These are phyloP conservation scores for Drosophila gaucha DNA, from an alignment of 2,888 invertebrate species.

Conservation along the genomic window DNA sequence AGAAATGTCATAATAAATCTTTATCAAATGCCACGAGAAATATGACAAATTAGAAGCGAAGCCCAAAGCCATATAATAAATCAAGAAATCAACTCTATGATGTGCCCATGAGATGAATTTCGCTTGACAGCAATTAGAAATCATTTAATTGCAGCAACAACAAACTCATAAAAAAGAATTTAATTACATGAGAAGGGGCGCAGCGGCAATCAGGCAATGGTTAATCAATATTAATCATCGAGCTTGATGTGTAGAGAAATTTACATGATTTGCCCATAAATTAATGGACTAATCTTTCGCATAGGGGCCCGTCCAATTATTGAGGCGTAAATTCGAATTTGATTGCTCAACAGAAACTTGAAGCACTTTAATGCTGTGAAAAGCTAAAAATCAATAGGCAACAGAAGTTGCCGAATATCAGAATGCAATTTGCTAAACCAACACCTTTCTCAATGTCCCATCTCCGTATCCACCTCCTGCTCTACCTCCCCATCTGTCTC, in stretches of 20 bases:
- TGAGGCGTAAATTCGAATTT: constrained; percentile 38
- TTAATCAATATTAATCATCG: constrained; percentile 67
- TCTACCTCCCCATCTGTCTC: not conserved
- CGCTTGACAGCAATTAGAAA: constrained; percentile 74
- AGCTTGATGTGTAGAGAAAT: constrained; percentile 67
- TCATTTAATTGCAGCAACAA: constrained; percentile 81
- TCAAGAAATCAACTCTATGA: constrained; percentile 72
- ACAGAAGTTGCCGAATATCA: constrained; percentile 71
- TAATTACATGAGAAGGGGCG: constrained; percentile 28
- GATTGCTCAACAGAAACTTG: constrained; percentile 16
- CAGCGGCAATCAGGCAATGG: constrained; percentile 19
- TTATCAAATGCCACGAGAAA: constrained; percentile 67
- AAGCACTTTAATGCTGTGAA: constrained; percentile 29
- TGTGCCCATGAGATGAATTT: constrained; percentile 35
- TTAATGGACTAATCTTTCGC: constrained; percentile 56
- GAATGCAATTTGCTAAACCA: constrained; percentile 73
- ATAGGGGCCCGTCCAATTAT: constrained; percentile 54
- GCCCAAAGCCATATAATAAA: constrained; percentile 68
- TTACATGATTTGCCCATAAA: constrained; percentile 83
- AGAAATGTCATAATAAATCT: constrained; percentile 81
- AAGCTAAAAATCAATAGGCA: constrained; percentile 62
- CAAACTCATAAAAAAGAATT: constrained; percentile 74
- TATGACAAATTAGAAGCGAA: constrained; percentile 71
- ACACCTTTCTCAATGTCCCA: constrained; percentile 47
- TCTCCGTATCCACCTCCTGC: not conserved